phyloP scores from a whole-genome alignment of 2,113 vertebrate species.

The Phyllopteryx taeniolatus region DNA sequence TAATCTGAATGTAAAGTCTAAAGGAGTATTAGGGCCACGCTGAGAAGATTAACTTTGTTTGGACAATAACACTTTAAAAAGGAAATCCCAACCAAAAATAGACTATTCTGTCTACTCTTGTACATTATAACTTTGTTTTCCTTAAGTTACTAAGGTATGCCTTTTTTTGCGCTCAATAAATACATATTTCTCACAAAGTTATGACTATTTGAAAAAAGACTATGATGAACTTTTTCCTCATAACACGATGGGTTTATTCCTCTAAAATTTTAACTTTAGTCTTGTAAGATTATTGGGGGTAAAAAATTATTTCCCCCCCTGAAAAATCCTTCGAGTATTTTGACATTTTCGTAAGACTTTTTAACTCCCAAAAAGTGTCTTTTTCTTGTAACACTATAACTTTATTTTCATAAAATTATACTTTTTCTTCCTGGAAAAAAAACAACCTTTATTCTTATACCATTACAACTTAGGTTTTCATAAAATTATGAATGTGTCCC shows the following conservation, averaged over 20 bases:
- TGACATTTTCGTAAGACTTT: not conserved
- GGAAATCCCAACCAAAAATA: not conserved
- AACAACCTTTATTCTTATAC: not conserved
- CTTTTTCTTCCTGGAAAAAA: not conserved
- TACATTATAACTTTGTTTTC: too few relatives aligned
- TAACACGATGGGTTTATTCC: too few relatives aligned
- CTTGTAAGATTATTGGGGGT: too few relatives aligned
- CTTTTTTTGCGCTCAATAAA: not conserved
- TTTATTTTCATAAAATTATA: not conserved
- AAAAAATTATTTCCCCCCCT: too few relatives aligned
- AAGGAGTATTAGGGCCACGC: not conserved
- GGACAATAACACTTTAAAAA: not conserved
- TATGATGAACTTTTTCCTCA: too few relatives aligned
- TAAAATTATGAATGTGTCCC: not conserved
- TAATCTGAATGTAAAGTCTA: conserved; percentile 5
- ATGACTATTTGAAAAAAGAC: too few relatives aligned
- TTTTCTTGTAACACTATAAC: too few relatives aligned
- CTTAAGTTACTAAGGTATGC: not conserved
- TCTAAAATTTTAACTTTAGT: too few relatives aligned
- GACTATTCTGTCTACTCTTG: too few relatives aligned
- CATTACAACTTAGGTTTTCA: not conserved
- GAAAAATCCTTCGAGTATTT: not conserved
- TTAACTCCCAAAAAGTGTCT: too few relatives aligned
- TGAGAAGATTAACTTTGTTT: not conserved
- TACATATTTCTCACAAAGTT: not conserved